Base-by-base conservation (phyloP, 2,888 invertebrate species). In the Fabriciana adippe region DNA sequence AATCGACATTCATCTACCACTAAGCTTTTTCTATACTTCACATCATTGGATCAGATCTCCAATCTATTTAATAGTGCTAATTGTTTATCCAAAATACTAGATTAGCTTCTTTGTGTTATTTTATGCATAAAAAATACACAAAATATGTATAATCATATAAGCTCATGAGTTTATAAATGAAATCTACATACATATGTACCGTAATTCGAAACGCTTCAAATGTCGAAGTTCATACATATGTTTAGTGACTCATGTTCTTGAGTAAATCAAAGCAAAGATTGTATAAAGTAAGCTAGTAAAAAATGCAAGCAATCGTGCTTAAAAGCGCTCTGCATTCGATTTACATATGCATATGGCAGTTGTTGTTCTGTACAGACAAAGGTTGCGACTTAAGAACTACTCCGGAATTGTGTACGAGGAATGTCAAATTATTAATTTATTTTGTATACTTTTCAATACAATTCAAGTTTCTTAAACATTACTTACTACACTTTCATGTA, bases 311-410 rank as follows among this genome's bases (percentile, higher is more conserved):
- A 21, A 47, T 57, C 21, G 57, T 57, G 21, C 47, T 57, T 47
- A 47, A 57, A 47, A 57, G 57, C 57, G 26, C 57, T 57, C 15
- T n/a, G 57, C 57, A 47, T 57, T 57, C 26, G 57, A 57, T 57
- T 57, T 57, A 21, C 57, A 47, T 57, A 45, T 57, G 57, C 21
- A 26, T 35, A 8, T 35, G 6, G 8, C 45, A 11, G 21, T 57
- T 55, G n/a, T 15, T 57, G 21, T 57, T 57, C 57, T 45, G 15
- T 57, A 47, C 21, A 57, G 57, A 57, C 47, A 57, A 57, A 57
- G 47, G 47, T 57, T 57, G 15, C 41, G 21, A 57, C n/a, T 57
- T 57, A 18, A 47, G n/a, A 57, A 57, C 57, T 47, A 21, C 57
- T 57, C 57, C n/a, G 47, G 47, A 26, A 15, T 21, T 45, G 41